Base-by-base conservation (phyloP, 2,797 vertebrate species). In the Eurystomus glaucurus region DNA sequence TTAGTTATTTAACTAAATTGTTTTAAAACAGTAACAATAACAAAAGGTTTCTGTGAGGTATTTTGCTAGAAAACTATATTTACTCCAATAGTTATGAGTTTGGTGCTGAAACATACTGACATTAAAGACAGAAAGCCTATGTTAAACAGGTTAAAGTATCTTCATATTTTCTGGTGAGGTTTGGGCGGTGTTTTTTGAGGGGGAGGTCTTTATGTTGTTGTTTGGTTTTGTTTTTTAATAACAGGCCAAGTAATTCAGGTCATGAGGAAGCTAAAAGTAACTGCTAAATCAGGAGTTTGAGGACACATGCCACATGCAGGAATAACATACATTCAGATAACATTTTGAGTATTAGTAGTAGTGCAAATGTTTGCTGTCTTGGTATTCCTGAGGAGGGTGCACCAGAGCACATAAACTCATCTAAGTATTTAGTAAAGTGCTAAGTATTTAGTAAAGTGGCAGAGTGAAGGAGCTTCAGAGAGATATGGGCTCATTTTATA, bases 271-370 rank as follows among this genome's bases (percentile, higher is more conserved):
- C 65, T 76, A 35, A 39, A 66, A 81, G 45, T 88, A 84, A 35
- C 41, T 93, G 35, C 18, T 85, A 22, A 81, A 85, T 87, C 72
- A 78, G 83, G 35, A 45, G 31, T 71, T 70, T 88, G 85, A 94
- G 85, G 51, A 74, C 39, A 60, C 69, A 29, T 87, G 60, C 84
- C 65, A 82, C 69, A 85, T 79, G 45, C 60, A 92, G 60, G 43
- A 92, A 70, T 80, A 87, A 93, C 68, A 75, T 77, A 86, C 89
- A 95, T 96, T 96, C 81, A 62, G 92, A 75, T 16, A n/a, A 66
- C 93, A 97, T 93, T 98, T 95, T 93, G 96, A 71, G 33, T 91
- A 96, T 92, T 54, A 71, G 69, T 96, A 97, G 80, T 79, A 95
- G 82, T 84, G 74, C 58, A 95, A 37, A 26, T 84, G 72, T 92